A percentile compares a stretch with the other conserved stretches of the same genome.
phyloP scores from a whole-genome alignment of 1,140 invertebrate genomes.

The Elymnias hypermnestra region DNA sequence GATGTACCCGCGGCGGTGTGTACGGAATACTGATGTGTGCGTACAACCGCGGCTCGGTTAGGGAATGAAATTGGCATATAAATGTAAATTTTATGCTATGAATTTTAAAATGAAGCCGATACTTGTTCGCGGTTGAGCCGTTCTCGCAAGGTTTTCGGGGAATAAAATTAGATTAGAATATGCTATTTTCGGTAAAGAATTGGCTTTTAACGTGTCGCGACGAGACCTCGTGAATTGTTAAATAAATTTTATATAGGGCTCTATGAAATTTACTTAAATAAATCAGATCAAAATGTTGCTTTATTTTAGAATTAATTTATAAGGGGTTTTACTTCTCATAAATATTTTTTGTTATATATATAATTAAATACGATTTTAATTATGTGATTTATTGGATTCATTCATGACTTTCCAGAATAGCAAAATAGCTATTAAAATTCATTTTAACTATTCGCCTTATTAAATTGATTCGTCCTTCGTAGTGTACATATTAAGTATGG shows the following conservation, averaged over 20 bases:
- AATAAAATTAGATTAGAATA: slow-evolving; percentile 70
- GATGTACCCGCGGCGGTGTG: slow-evolving; percentile 50
- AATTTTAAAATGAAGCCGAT: slow-evolving; percentile 76
- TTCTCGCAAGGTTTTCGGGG: slow-evolving; percentile 51
- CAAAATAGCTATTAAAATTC: too few relatives aligned
- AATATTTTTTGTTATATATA: too few relatives aligned
- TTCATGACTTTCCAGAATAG: too few relatives aligned
- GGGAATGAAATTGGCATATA: slow-evolving; percentile 76
- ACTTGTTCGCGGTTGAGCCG: slow-evolving; percentile 52
- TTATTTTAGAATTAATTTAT: too few relatives aligned
- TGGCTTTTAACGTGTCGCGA: slow-evolving; percentile 45
- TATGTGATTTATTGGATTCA: too few relatives aligned
- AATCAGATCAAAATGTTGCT: too few relatives aligned
- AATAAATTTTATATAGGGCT: background rate
- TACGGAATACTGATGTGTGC: slow-evolving; percentile 71
- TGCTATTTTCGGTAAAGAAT: slow-evolving; percentile 53
- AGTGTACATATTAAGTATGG: too few relatives aligned
- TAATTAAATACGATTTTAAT: too few relatives aligned
- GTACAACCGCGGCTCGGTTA: slow-evolving; percentile 66
- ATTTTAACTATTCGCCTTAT: too few relatives aligned
- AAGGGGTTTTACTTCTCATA: too few relatives aligned
- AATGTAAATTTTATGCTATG: slow-evolving; percentile 76
- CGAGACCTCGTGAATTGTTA: slow-evolving; percentile 22
- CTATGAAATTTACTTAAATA: too few relatives aligned
- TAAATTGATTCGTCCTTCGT: too few relatives aligned